These are phyloP conservation scores for Aphaenogaster ashmeadi DNA, from an alignment of 1,140 invertebrate species.

Conservation along the genomic window DNA sequence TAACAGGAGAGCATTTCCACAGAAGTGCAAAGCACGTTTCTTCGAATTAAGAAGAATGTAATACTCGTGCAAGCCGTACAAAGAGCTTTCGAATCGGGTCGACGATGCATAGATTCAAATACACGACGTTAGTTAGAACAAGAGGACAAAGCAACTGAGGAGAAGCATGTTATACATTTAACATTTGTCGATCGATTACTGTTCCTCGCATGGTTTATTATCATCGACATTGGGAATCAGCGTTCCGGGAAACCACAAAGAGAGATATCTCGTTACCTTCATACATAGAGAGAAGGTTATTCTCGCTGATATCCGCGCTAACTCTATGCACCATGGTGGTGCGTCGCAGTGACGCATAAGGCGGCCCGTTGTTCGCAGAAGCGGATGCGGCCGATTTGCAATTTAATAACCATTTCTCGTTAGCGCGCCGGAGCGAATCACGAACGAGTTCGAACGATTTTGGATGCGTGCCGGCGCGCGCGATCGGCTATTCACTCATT, in stretches of 20 bases:
- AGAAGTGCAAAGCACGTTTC: neutral
- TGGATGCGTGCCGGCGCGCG: constrained; percentile 33
- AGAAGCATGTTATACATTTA: neutral
- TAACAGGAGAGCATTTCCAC: neutral
- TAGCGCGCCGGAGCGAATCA: constrained; percentile 22
- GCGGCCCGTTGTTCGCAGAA: constrained; percentile 45
- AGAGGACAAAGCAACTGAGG: neutral
- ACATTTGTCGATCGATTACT: neutral
- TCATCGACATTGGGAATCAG: neutral
- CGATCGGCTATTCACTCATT: constrained; percentile 50
- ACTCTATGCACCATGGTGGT: constrained; percentile 70
- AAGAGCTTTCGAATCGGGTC: neutral
- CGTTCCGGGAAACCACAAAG: no score
- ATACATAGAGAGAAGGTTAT: neutral
- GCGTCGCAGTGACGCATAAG: constrained; percentile 54
- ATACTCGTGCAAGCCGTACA: neutral
- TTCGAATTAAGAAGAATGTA: neutral
- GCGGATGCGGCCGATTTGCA: constrained; percentile 57
- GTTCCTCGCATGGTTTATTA: neutral
- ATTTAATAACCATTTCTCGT: constrained; percentile 58
- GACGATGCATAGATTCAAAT: neutral
- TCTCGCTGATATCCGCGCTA: constrained; percentile 65
- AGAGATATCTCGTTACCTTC: no score
- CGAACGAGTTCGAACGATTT: constrained; percentile 9
- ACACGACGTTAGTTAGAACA: neutral